phyloP scores from a whole-genome alignment of 2,888 invertebrate species.

The Criorhina ranunculi region DNA sequence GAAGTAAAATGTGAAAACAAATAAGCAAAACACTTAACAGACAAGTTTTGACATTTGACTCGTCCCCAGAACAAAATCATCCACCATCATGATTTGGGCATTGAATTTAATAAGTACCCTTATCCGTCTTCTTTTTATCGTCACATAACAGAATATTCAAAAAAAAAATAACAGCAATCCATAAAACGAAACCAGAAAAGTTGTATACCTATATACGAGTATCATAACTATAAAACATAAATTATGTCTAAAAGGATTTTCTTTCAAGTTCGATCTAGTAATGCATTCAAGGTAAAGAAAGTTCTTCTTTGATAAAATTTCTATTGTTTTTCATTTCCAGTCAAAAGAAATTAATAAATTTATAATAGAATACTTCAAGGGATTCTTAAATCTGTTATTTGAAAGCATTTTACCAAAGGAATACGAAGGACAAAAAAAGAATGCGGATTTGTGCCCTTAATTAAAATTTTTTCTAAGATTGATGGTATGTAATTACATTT shows the following conservation, averaged over 20 bases:
- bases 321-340: neutral
- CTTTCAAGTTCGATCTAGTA: neutral
- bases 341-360: conserved; percentile 32
- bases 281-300: neutral
- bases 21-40: too few species aligned
- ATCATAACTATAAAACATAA: neutral
- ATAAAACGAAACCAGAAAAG: too few species aligned
- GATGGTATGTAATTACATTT: conserved; percentile 55
- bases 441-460: conserved; percentile 47
- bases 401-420: conserved; percentile 34
- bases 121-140: too few species aligned
- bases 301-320: neutral
- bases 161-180: too few species aligned
- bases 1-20: too few species aligned
- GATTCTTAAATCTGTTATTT: conserved; percentile 35
- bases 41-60: too few species aligned
- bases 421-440: conserved; percentile 16
- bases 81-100: too few species aligned
- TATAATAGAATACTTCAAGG: conserved; percentile 35
- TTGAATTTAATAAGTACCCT: too few species aligned
- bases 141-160: too few species aligned
- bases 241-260: neutral
- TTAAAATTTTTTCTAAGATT: conserved; percentile 49
- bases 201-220: neutral
- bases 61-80: too few species aligned